Base-by-base conservation (phyloP, 2,888 invertebrate genomes). In the Embidobia sp. region DNA sequence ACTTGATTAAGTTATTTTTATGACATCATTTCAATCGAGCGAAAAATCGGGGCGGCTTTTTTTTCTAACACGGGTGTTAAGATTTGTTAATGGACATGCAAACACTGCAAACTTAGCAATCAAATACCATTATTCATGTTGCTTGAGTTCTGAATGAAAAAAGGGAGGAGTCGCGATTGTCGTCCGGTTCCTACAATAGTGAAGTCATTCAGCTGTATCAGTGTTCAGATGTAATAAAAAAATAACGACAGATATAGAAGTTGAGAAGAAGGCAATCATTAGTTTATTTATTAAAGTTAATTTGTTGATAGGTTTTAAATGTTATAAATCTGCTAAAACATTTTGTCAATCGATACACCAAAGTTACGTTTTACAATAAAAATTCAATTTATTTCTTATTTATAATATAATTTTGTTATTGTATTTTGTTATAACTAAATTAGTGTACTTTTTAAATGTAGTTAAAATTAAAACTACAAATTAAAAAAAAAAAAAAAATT, bases 121-220 rank as follows among this genome's bases (percentile, higher is more conserved):
- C 27, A 46, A 55, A 66, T 66, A 66, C 66, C 66, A 66, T 66
- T 27, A 55, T 53, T 64, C 33, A 42, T 64, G 49, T 42, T 22
- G 42, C 22, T 8, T 11, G 10, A 29, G 49, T 27, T 29, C 16
- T 29, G 49, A 51, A 26, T 51, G 37, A 31, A 63, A 40, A 48
- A 61, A 44, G 22, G 31, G 42, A 57, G 42, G 40, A 53, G 53
- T 53, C 53, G 37, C 55, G 10, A 19, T 2, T 31, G 42, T 8
- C 29, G 29, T 44, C 27, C 22, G 18, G 46, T 35, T 61, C 44
- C 61, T 61, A 48, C 10, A 61, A 35, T 35, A 57, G 33, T 35
- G 19, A 46, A 46, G 26, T 46, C 57, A 57, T 57, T 42, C 13
- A 44, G 26, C 19, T 22, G 11, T 11, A 18, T 31, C 49, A 16